Evolutionary conservation across 2,888 invertebrate genomes (phyloP).

Genomic region (Odontothrips loti): DNA sequence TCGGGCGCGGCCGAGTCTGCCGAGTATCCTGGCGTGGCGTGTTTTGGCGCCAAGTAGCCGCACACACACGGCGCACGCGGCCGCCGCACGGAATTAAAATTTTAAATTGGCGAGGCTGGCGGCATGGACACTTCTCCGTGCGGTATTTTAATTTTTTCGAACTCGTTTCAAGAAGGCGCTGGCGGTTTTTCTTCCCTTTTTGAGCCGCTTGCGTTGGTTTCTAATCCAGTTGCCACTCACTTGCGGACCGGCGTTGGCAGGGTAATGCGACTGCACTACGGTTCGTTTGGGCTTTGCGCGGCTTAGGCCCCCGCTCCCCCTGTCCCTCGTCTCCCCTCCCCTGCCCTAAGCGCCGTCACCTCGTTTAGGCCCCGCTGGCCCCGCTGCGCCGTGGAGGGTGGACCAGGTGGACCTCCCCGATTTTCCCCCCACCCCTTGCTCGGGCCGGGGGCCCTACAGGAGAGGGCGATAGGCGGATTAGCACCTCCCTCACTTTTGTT

Average conservation of each 20-base stretch:
- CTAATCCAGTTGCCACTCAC: background rate
- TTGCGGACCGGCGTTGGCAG: background rate
- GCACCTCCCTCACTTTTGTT: background rate
- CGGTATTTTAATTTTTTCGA: too few species aligned
- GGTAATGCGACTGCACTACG: background rate
- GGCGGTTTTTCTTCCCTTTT: background rate
- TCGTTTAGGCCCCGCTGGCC: conserved; percentile 3
- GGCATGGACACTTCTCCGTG: too few species aligned
- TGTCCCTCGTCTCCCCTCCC: background rate
- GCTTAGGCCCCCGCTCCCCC: conserved; percentile 1
- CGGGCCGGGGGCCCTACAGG: background rate
- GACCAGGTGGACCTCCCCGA: background rate
- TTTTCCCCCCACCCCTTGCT: background rate
- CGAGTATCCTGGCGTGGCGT: background rate
- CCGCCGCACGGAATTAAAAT: too few species aligned
- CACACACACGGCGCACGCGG: background rate
- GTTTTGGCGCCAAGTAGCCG: background rate
- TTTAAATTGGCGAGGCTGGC: too few species aligned
- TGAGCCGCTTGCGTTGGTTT: background rate
- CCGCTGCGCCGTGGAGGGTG: conserved; percentile 17
- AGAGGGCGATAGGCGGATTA: background rate
- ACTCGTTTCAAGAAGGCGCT: background rate
- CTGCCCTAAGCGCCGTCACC: background rate
- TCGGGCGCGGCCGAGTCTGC: background rate
- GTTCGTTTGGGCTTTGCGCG: conserved; percentile 28